These are phyloP conservation scores for Sclerurus mexicanus DNA, from an alignment of 2,113 vertebrate genomes.

Conservation along the genomic window DNA sequence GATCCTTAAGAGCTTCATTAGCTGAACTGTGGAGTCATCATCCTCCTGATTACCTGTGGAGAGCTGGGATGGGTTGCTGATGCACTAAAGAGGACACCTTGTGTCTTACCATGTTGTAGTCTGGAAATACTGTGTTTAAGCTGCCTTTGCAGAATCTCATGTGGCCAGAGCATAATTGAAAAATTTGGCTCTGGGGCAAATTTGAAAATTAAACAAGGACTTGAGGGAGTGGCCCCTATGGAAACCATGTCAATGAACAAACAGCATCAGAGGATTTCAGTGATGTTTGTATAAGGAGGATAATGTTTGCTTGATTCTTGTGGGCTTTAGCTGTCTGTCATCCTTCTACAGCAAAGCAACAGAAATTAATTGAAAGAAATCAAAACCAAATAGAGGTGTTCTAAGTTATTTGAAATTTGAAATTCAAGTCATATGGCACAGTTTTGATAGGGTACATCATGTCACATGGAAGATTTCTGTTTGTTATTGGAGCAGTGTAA, in stretches of 20 bases:
- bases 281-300: constrained; percentile 42
- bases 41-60: neutral
- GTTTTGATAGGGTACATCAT: neutral
- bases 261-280: constrained; percentile 39
- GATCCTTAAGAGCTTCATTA: constrained; percentile 2
- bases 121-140: neutral
- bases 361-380: constrained; percentile 24
- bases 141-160: neutral
- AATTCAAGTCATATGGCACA: neutral
- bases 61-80: neutral
- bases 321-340: constrained; percentile 5
- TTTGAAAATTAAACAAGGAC: constrained; percentile 48
- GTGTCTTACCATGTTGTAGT: neutral
- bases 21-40: neutral
- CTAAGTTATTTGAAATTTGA: neutral
- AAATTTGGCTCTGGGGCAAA: constrained; percentile 34
- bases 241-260: constrained; percentile 29
- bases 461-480: neutral
- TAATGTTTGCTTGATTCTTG: constrained; percentile 44
- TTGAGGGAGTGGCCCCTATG: constrained; percentile 8
- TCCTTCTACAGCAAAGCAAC: neutral
- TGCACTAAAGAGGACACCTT: neutral
- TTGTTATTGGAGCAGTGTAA: neutral
- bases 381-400: neutral
- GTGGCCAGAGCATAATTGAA: constrained; percentile 25